phyloP scores from a whole-genome alignment of 1,140 invertebrate genomes.

The Drosophila tsacasi region DNA sequence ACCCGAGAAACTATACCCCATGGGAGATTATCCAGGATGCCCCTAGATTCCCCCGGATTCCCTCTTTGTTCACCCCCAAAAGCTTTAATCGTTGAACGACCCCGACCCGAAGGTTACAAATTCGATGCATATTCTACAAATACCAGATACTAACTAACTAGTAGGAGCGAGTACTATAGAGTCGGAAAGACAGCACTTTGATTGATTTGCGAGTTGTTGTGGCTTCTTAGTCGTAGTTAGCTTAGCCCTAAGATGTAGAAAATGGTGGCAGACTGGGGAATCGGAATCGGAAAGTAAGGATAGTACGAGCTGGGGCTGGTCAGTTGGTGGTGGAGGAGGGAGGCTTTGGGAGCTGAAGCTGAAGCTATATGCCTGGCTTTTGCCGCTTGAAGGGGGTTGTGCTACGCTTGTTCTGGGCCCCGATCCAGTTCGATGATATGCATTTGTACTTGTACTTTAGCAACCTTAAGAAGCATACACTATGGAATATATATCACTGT shows the following conservation, averaged over 20 bases:
- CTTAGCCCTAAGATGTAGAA: slow-evolving; percentile 59
- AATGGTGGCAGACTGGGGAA: slow-evolving; percentile 6
- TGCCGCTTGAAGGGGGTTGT: slow-evolving; percentile 27
- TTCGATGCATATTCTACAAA: slow-evolving; percentile 39
- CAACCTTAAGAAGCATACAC: slow-evolving; percentile 63
- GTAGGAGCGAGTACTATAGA: slow-evolving; percentile 1
- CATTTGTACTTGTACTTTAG: slow-evolving; percentile 71
- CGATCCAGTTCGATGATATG: slow-evolving; percentile 58
- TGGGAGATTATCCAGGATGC: not conserved
- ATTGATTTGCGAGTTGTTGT: slow-evolving; percentile 75
- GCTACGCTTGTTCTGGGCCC: slow-evolving; percentile 47
- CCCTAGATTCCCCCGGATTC: not conserved
- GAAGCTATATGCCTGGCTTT: slow-evolving; percentile 23
- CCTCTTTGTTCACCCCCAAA: slow-evolving; percentile 52
- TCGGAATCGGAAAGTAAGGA: not conserved
- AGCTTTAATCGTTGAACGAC: slow-evolving; percentile 82
- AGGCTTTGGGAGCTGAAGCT: slow-evolving; percentile 14
- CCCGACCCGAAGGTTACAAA: slow-evolving; percentile 64
- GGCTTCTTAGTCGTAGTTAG: slow-evolving; percentile 76
- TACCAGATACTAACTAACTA: slow-evolving; percentile 40
- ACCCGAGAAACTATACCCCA: not conserved
- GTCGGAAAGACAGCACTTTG: slow-evolving; percentile 41
- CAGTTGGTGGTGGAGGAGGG: slow-evolving; percentile 29
- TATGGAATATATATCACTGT: slow-evolving; percentile 81
- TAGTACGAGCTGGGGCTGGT: slow-evolving; percentile 10